Conservation (phyloP, 1,140 invertebrate species). For the Triops cancriformis region DNA sequence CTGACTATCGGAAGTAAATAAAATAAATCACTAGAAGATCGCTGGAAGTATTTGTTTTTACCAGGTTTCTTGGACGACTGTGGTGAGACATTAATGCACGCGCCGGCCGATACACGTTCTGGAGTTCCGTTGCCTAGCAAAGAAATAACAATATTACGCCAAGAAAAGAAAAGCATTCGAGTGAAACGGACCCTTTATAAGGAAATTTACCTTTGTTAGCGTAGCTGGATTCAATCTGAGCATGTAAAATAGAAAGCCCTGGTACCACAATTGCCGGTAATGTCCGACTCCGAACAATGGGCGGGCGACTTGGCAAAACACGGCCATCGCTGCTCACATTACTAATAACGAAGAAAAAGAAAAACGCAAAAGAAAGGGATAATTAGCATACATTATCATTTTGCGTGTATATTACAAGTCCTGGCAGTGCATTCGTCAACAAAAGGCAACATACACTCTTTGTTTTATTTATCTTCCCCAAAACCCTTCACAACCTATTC, state of each 20-base stretch:
- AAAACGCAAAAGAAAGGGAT: not conserved
- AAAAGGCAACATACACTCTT: too few relatives aligned
- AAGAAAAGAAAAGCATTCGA: not conserved
- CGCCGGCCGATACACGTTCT: not conserved
- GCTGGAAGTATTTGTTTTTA: not conserved
- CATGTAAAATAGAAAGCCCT: slow-evolving; percentile 70
- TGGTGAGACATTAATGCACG: not conserved
- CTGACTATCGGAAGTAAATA: too few relatives aligned
- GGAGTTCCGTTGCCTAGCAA: not conserved
- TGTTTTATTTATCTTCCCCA: too few relatives aligned
- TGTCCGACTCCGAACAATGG: slow-evolving; percentile 70
- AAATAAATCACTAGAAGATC: not conserved
- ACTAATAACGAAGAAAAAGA: slow-evolving; percentile 2
- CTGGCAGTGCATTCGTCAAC: too few relatives aligned
- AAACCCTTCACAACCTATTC: too few relatives aligned
- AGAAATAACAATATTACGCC: not conserved
- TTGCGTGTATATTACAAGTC: not conserved
- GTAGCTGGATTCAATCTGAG: slow-evolving; percentile 42
- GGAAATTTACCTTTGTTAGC: not conserved
- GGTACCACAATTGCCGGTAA: slow-evolving; percentile 82
- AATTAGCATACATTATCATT: not conserved
- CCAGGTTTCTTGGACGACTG: not conserved
- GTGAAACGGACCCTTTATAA: not conserved
- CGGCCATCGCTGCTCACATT: slow-evolving; percentile 26
- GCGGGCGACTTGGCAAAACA: slow-evolving; percentile 43